Conservation (phyloP, 2,113 vertebrate species). For the Tylochromis polylepis region DNA sequence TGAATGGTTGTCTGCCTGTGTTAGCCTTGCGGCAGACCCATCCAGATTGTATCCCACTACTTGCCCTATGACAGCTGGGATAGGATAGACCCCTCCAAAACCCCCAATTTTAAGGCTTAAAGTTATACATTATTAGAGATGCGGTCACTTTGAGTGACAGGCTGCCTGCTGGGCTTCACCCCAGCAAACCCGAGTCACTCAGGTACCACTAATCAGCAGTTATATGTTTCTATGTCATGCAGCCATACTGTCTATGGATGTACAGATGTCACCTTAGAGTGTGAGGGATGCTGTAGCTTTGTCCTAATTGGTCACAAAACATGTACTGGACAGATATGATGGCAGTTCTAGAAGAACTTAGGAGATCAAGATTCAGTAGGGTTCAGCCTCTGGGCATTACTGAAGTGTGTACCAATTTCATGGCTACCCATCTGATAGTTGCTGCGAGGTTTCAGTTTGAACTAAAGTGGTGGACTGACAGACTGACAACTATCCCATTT, state of each 20-base stretch:
- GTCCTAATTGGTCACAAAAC: neutral
- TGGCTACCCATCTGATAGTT: neutral
- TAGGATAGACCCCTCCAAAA: neutral
- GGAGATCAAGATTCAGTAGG: neutral
- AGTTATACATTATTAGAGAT: neutral
- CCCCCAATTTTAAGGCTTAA: neutral
- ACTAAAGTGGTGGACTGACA: neutral
- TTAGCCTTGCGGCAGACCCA: neutral
- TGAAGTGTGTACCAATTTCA: neutral
- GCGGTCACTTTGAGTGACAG: neutral
- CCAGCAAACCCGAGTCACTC: neutral
- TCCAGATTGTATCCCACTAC: neutral
- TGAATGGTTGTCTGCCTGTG: neutral
- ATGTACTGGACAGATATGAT: neutral
- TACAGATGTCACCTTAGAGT: neutral
- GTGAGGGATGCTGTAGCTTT: neutral
- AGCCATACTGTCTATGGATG: neutral
- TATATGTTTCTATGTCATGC: neutral
- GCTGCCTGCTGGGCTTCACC: neutral
- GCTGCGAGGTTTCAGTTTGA: neutral
- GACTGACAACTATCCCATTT: neutral
- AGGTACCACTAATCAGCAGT: neutral
- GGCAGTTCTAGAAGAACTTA: neutral
- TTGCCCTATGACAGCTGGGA: neutral
- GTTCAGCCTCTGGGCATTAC: neutral